Conservation (phyloP, 2,113 vertebrate genomes). For the Todiramphus chloris region DNA sequence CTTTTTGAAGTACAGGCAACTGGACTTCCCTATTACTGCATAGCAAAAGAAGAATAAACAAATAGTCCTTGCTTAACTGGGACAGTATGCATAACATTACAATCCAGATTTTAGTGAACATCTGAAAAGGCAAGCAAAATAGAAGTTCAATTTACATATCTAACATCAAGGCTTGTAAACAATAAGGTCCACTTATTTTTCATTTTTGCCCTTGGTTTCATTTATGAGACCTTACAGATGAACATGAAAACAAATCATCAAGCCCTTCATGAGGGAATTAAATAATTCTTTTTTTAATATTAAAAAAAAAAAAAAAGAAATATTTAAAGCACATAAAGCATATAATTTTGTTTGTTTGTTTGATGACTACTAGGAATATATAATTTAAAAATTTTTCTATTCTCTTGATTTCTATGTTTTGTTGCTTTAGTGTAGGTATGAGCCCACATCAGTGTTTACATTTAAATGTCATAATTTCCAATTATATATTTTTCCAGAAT, state of each 20-base stretch:
- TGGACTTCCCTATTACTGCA: neutral
- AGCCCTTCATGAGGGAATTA: rapidly evolving
- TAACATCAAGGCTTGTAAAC: neutral
- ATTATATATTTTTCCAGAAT: neutral
- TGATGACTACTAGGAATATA: neutral
- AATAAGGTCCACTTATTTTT: neutral
- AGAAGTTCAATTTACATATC: neutral
- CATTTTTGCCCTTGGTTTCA: neutral
- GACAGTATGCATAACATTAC: neutral
- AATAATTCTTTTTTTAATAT: neutral
- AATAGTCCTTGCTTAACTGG: neutral
- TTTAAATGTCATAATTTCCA: neutral
- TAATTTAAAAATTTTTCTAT: neutral
- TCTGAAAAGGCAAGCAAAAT: neutral
- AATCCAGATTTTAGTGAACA: neutral
- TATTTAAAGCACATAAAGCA: neutral
- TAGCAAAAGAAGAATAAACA: neutral
- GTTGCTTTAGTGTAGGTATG: neutral
- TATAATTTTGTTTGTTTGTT: neutral
- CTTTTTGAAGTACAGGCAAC: neutral
- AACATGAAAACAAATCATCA: neutral
- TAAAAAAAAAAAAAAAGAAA: neutral
- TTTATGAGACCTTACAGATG: neutral
- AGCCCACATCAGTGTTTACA: neutral
- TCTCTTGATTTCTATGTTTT: neutral